These are phyloP conservation scores for Lycodopsis pacificus DNA, from an alignment of 2,797 vertebrate genomes.

Conservation along the genomic window DNA sequence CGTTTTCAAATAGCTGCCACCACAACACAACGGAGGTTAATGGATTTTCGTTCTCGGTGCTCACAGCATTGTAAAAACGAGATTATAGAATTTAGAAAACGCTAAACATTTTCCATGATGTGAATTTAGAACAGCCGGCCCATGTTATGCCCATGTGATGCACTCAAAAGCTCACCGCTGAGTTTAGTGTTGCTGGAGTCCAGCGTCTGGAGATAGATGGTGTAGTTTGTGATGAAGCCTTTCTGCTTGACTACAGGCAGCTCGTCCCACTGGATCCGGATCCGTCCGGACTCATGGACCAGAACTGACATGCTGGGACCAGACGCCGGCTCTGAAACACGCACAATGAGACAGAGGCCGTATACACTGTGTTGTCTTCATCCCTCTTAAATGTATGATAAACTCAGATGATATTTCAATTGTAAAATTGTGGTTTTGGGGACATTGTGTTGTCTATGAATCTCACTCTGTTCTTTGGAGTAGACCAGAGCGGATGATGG, in stretches of 20 bases:
- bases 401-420: neutral
- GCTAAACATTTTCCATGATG: neutral
- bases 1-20: neutral
- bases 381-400: neutral
- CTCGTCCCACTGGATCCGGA: slow-evolving; percentile 78
- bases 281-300: slow-evolving; percentile 22
- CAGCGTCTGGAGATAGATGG: slow-evolving; percentile 67
- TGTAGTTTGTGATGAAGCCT: slow-evolving; percentile 83
- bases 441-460: neutral
- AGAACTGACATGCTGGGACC: slow-evolving; percentile 69
- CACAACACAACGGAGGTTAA: neutral
- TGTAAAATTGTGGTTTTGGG: too few species aligned
- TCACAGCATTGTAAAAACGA: neutral
- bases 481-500: slow-evolving; percentile 74
- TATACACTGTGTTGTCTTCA: neutral
- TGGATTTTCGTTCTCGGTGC: neutral
- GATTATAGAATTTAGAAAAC: neutral
- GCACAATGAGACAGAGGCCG: slow-evolving; percentile 2
- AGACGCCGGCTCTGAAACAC: slow-evolving; percentile 72
- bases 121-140: neutral
- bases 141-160: too few species aligned
- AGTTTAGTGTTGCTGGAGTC: slow-evolving; percentile 39
- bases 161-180: slow-evolving; percentile 57
- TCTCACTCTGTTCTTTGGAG: slow-evolving; percentile 81
- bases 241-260: slow-evolving; percentile 67